These are phyloP conservation scores for Melanargia galathea DNA, from an alignment of 2,888 invertebrate genomes.

Conservation along the genomic window DNA sequence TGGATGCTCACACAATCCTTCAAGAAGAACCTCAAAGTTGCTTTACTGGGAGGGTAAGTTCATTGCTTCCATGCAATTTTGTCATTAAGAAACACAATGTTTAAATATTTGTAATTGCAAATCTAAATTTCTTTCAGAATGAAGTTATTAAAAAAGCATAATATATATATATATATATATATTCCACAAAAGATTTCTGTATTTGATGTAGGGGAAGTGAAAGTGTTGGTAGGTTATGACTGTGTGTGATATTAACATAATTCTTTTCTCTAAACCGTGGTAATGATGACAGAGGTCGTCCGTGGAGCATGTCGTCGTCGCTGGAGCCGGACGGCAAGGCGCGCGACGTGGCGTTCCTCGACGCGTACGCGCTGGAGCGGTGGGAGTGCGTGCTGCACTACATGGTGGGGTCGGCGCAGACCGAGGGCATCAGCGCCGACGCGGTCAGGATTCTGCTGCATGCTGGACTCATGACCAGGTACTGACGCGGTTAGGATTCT, in stretches of 20 bases:
- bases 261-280: too few relatives aligned
- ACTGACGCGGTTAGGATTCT: too few relatives aligned
- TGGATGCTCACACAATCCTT: slow-evolving; percentile 95
- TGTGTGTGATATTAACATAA: too few relatives aligned
- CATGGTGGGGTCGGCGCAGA: slow-evolving; percentile 96
- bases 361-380: slow-evolving; percentile 94
- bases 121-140: too few relatives aligned
- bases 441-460: slow-evolving; percentile 96
- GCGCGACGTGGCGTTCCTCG: slow-evolving; percentile 92
- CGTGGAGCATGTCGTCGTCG: slow-evolving; percentile 93
- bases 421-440: slow-evolving; percentile 95
- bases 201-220: too few relatives aligned
- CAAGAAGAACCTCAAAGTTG: slow-evolving; percentile 93
- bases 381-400: slow-evolving; percentile 99
- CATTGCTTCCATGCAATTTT: too few relatives aligned
- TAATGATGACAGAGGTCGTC: slow-evolving; percentile 87
- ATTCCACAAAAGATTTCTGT: too few relatives aligned
- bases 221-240: too few relatives aligned
- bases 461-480: slow-evolving; percentile 96
- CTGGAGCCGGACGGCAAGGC: slow-evolving; percentile 93
- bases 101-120: too few relatives aligned
- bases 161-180: too few relatives aligned
- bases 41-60: slow-evolving; percentile 92
- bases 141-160: too few relatives aligned
- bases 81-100: not conserved